A percentile compares a stretch with the other conserved stretches of the same genome.
phyloP scores from a whole-genome alignment of 2,888 invertebrate species.

The Dendrolimus houi region DNA sequence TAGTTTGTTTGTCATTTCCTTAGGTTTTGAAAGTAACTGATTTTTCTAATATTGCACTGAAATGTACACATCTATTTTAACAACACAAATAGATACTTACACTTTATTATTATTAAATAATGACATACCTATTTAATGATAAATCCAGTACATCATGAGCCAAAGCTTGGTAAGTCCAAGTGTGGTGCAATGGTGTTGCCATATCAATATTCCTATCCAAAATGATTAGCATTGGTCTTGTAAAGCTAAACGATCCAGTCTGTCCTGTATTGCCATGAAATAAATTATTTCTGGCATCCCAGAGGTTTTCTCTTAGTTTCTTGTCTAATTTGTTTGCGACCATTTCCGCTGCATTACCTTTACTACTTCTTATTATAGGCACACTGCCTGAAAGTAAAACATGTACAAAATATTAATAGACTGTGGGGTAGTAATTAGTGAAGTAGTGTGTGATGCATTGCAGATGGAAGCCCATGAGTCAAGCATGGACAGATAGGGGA shows the following conservation, averaged over 20 bases:
- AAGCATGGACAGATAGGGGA: too few relatives aligned
- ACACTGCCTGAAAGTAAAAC: slow-evolving; percentile 78
- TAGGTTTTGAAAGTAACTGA: too few relatives aligned
- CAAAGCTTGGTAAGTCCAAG: slow-evolving; percentile 99
- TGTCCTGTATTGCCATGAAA: slow-evolving; percentile 92
- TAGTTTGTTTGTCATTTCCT: too few relatives aligned
- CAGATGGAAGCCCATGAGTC: too few relatives aligned
- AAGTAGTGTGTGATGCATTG: too few relatives aligned
- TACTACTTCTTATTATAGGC: slow-evolving; percentile 93
- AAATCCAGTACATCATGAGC: slow-evolving; percentile 97
- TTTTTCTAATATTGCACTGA: too few relatives aligned
- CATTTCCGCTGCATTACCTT: slow-evolving; percentile 98
- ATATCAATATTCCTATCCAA: slow-evolving; percentile 96
- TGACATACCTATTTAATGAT: slow-evolving; percentile 84
- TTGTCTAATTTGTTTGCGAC: slow-evolving; percentile 98
- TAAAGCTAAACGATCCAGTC: slow-evolving; percentile 88
- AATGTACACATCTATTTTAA: too few relatives aligned
- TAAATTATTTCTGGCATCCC: slow-evolving; percentile 97
- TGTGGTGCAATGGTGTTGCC: slow-evolving; percentile 98
- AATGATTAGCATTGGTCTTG: slow-evolving; percentile 93
- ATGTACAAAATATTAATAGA: background rate
- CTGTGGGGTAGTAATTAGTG: too few relatives aligned
- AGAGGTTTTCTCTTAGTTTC: slow-evolving; percentile 95
- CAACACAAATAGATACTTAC: too few relatives aligned
- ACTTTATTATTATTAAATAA: too few relatives aligned